Conservation (phyloP, 2,797 vertebrate species). For the Emydoidea blandingii region DNA sequence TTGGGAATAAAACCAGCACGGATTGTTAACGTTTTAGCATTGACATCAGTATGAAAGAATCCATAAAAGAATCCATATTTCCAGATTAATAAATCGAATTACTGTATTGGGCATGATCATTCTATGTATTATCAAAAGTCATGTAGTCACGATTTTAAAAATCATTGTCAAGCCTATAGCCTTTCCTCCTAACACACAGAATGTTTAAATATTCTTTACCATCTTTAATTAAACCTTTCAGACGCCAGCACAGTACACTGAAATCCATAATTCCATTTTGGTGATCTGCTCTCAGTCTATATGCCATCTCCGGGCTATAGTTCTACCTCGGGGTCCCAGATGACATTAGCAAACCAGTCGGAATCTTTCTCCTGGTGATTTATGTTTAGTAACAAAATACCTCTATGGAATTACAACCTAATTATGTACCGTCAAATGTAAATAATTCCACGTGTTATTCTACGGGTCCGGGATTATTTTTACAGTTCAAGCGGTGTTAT, state of each 20-base stretch:
- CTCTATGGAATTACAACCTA: neutral
- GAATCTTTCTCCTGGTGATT: neutral
- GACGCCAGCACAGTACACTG: neutral
- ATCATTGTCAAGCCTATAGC: neutral
- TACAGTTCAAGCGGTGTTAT: accelerated
- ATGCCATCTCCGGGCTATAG: neutral
- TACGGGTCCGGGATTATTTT: neutral
- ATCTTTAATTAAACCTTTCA: neutral
- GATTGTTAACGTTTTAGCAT: neutral
- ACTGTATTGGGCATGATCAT: neutral
- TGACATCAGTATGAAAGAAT: neutral
- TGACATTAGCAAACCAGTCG: neutral
- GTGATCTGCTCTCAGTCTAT: neutral
- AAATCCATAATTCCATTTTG: neutral
- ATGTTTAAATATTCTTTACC: neutral
- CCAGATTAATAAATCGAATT: neutral
- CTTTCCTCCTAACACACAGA: neutral
- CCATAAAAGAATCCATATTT: neutral
- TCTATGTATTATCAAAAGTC: neutral
- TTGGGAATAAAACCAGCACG: neutral
- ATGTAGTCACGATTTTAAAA: neutral
- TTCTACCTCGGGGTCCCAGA: neutral
- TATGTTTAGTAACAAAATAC: neutral
- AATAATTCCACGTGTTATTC: neutral
- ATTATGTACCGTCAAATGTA: neutral